phyloP scores from a whole-genome alignment of 2,888 invertebrate genomes.

The Calliphora vomitoria region DNA sequence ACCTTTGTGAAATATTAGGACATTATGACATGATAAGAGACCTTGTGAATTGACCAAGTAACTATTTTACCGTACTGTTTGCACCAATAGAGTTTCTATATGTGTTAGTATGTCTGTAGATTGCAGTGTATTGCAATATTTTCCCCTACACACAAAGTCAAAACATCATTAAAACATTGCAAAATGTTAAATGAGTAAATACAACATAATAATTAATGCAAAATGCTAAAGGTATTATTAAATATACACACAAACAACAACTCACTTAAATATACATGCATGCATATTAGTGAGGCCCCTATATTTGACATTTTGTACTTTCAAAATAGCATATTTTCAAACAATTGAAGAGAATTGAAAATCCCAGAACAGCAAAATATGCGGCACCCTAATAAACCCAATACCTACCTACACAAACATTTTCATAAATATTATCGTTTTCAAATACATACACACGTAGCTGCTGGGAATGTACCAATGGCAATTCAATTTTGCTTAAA shows the following conservation, averaged over 20 bases:
- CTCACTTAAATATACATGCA: not conserved
- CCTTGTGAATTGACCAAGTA: too few species aligned
- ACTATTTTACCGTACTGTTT: not conserved
- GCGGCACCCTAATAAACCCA: too few species aligned
- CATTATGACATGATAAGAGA: too few species aligned
- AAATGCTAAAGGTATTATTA: slow-evolving; percentile 39
- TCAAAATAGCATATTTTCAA: too few species aligned
- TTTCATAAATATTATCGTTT: slow-evolving; percentile 23
- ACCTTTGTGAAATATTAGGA: too few species aligned
- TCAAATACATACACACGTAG: not conserved
- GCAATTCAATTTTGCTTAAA: slow-evolving; percentile 27
- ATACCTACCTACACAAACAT: not conserved
- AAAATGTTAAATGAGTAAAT: slow-evolving; percentile 19
- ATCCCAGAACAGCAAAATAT: too few species aligned
- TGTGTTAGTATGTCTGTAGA: too few species aligned
- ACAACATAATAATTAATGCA: slow-evolving; percentile 43
- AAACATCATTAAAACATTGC: slow-evolving; percentile 20
- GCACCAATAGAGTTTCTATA: too few species aligned
- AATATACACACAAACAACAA: slow-evolving; percentile 3
- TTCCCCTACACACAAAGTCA: not conserved
- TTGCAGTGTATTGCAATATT: not conserved
- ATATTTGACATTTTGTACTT: too few species aligned
- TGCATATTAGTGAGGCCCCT: too few species aligned
- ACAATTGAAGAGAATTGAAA: too few species aligned
- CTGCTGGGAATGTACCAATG: not conserved